Evolutionary conservation across 2,888 invertebrate species (phyloP), one percentile per base, ranked within the genome.

Genomic region (Drosophila kuntzei): DNA sequence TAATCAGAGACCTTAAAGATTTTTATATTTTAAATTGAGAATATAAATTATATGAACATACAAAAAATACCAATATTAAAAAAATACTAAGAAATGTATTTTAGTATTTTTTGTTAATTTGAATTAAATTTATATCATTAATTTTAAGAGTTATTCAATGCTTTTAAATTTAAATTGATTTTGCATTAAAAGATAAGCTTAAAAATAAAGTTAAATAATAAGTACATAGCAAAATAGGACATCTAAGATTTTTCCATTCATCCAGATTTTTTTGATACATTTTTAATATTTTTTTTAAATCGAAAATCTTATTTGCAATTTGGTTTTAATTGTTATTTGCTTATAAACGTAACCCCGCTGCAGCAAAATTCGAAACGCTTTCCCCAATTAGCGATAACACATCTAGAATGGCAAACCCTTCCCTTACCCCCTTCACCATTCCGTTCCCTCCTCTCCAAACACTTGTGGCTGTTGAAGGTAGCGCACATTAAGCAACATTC

Each of bases 311-410:
- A 57, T 64, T 72, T 62, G 55, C 14, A n/a, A n/a, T 34, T 14
- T 14, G 36, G 8, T 51, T 64, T 79, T 83, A 76, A 83, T 84
- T 83, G 74, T 75, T 83, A 84, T 84, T 83, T 84, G 75, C 77
- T 87, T 80, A 61, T 34, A 63, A 55, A 59, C 46, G 55, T 44
- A 12, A 57, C 57, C 11, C 9, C 7, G 16, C 44, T 55, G 47
- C 16, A 27, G 29, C 18, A 18, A 53, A 54, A 32, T 43, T 39
- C 43, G 27, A 32, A 66, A 73, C 66, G 82, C 77, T 87, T 85
- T 84, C 87, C 74, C 76, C 85, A 85, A 87, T 85, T 87, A 85
- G 68, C 76, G 85, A 85, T 85, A 85, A 85, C 65, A 36, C 71
- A 84, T 85, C 85, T 69, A 66, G 71, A 77, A 72, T 61, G 51